Evolutionary conservation across 2,797 vertebrate species (phyloP).

Genomic region (Agapornis canus): DNA sequence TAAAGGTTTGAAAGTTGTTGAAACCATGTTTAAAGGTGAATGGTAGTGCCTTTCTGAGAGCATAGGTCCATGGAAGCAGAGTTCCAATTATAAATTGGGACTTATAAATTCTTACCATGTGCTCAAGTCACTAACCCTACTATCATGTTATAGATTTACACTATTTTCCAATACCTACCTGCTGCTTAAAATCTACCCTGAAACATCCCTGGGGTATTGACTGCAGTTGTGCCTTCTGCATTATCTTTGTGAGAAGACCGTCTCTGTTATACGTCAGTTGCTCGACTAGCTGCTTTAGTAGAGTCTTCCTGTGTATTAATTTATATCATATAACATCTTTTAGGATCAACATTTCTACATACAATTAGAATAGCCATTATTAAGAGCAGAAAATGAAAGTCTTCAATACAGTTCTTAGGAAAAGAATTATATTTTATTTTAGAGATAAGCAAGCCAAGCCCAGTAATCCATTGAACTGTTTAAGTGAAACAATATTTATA

Average conservation of each 20-base stretch:
- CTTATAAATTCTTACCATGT: not conserved
- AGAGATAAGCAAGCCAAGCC: not conserved
- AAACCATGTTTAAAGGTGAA: not conserved
- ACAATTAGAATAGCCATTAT: not conserved
- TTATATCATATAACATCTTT: not conserved
- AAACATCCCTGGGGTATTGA: not conserved
- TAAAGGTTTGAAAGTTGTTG: not conserved
- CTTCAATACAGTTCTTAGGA: not conserved
- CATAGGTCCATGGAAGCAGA: not conserved
- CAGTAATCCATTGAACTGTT: not conserved
- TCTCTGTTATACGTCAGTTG: not conserved
- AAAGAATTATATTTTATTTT: not conserved
- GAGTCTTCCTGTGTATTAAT: not conserved
- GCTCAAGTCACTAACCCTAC: not conserved
- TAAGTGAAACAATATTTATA: conserved; percentile 16
- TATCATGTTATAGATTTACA: not conserved
- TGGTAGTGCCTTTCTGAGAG: not conserved
- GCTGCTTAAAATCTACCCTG: not conserved
- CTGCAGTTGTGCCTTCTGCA: not conserved
- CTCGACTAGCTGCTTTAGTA: not conserved
- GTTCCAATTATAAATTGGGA: not conserved
- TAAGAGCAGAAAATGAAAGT: not conserved
- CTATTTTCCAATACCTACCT: not conserved
- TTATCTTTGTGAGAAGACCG: not conserved
- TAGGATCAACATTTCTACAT: not conserved